Base-by-base conservation (phyloP, 2,113 vertebrate species). In the Heliornis fulica region DNA sequence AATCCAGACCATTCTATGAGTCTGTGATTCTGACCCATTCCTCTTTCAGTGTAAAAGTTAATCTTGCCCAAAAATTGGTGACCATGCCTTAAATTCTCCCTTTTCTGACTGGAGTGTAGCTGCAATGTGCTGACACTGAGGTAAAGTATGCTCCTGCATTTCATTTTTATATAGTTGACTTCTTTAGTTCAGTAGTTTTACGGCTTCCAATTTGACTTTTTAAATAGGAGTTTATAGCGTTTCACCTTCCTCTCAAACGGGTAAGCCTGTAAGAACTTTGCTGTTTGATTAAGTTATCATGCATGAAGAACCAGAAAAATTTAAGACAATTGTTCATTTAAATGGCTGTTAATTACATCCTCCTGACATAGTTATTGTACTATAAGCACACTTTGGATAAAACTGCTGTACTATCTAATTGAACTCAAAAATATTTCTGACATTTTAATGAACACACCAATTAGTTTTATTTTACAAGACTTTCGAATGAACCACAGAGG, bases 351-450 rank as follows among this genome's bases (percentile, higher is more conserved):
- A 97, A 98, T 97, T 98, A 95, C 60, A 90, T 91, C 83, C 71
- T 96, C 36, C 84, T 97, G 96, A 97, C 97, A 95, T 43, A 91
- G 83, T 97, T 97, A 97, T 95, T 97, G 93, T 90, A 81, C 96
- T 96, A 92, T 96, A 91, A 60, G 83, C 84, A 96, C 85, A 96
- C 77, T 97, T 96, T 96, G 96, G 89, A 96, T 97, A 96, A 98
- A 97, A 97, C 89, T 84, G 80, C 90, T 89, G 72, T 93, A 87
- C 81, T 95, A 83, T 96, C 94, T 97, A 97, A 97, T 98, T 98
- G 94, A 96, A 97, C 96, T 97, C 51, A 85, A 96, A 98, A 97
- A 95, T 97, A 97, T 97, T 98, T 97, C 96, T 97, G 97, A 97
- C 97, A 97, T 95, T 97, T 98, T 98, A 98, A 98, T 97, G 96